phyloP scores from a whole-genome alignment of 2,113 vertebrate genomes.

The Butorides virescens region DNA sequence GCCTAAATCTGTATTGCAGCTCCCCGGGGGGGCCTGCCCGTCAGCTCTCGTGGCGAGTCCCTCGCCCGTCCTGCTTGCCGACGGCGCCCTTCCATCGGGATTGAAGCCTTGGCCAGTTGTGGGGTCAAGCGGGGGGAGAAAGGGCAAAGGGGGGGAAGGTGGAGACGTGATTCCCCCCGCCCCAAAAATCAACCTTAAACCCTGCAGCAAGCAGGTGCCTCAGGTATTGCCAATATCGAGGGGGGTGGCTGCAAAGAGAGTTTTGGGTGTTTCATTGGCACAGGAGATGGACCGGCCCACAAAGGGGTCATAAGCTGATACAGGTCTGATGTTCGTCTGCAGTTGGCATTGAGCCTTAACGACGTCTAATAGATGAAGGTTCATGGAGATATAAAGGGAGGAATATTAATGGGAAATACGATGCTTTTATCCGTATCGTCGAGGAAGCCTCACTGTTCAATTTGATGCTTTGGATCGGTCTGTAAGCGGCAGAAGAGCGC shows the following conservation, averaged over 20 bases:
- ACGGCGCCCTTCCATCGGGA: not conserved
- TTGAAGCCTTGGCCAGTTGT: not conserved
- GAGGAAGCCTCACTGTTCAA: not conserved
- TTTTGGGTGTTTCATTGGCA: not conserved
- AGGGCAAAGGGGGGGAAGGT: not conserved
- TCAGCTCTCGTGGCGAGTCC: not conserved
- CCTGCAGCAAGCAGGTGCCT: not conserved
- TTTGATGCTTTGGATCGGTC: not conserved
- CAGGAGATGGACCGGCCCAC: not conserved
- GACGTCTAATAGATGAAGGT: not conserved
- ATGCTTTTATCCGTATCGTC: too few species aligned
- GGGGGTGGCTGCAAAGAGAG: too few species aligned
- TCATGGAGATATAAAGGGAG: not conserved
- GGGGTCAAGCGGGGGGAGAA: not conserved
- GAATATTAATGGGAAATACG: not conserved
- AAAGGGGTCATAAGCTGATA: not conserved
- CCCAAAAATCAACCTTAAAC: not conserved
- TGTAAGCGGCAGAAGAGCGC: not conserved
- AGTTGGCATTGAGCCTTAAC: not conserved
- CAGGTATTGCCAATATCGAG: not conserved
- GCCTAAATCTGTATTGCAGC: too few species aligned
- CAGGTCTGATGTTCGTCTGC: not conserved
- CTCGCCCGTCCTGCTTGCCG: rapidly evolving
- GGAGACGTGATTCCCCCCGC: not conserved
- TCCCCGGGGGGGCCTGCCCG: too few species aligned